phyloP scores from a whole-genome alignment of 2,888 invertebrate genomes.

The Gisinianus flammeolus region DNA sequence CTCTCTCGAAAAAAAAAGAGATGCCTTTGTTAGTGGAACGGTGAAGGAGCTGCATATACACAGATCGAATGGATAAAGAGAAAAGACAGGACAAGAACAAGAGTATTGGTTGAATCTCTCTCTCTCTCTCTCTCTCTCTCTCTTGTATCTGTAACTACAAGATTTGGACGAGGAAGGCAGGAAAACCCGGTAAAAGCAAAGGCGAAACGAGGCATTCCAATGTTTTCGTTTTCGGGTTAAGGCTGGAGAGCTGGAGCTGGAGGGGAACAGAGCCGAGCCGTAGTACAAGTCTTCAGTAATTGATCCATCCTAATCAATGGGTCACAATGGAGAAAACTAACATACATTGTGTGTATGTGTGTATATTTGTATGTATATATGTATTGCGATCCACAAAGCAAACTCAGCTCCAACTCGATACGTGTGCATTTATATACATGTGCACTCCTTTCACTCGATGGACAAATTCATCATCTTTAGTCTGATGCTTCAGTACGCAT shows the following conservation, averaged over 20 bases:
- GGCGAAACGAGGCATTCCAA: neutral
- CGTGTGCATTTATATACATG: neutral
- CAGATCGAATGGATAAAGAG: neutral
- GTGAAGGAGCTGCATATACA: neutral
- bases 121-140: neutral
- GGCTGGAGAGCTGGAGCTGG: constrained; percentile 11
- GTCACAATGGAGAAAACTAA: constrained; percentile 46
- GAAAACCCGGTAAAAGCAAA: neutral
- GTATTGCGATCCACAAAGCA: neutral
- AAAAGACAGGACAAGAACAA: neutral
- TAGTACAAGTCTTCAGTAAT: too few species aligned
- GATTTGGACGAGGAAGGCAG: neutral
- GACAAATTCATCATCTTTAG: constrained; percentile 52
- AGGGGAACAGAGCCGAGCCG: too few species aligned
- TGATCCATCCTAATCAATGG: constrained; percentile 51
- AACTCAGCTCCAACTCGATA: neutral
- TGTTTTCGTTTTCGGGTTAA: constrained; percentile 16
- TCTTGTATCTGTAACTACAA: neutral
- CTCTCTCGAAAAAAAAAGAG: neutral
- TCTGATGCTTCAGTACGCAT: constrained; percentile 30
- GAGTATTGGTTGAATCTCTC: neutral
- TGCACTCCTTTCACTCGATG: constrained; percentile 46
- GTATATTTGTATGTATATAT: neutral
- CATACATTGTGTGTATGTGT: neutral
- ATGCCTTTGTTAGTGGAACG: neutral